phyloP scores from a whole-genome alignment of 2,888 invertebrate species.

The Hyposoter didymator region DNA sequence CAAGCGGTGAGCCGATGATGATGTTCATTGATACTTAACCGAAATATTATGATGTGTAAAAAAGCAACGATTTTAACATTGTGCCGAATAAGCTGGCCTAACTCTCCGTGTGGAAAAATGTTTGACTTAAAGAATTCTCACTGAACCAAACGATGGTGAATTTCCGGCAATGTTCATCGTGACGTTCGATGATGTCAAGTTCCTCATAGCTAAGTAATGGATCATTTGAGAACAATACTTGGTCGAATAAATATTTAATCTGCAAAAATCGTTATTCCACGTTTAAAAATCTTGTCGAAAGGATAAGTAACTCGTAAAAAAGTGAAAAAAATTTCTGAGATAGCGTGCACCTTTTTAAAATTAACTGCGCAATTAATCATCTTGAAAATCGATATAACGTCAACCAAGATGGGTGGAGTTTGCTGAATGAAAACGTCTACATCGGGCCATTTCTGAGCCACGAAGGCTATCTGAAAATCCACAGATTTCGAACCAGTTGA shows the following conservation, averaged over 20 bases:
- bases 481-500: background rate
- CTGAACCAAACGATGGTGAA: conserved; percentile 38
- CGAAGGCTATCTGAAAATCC: conserved; percentile 28
- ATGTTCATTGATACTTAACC: background rate
- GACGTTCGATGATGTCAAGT: conserved; percentile 14
- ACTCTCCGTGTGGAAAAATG: background rate
- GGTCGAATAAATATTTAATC: conserved; percentile 41
- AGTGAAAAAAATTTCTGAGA: background rate
- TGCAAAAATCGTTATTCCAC: conserved; percentile 5
- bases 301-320: background rate
- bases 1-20: background rate
- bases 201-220: conserved; percentile 17
- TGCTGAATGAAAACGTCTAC: conserved; percentile 13
- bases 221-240: conserved; percentile 17
- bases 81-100: background rate
- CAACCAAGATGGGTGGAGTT: conserved; percentile 18
- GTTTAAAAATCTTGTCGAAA: background rate
- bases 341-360: conserved; percentile 20
- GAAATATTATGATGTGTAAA: background rate
- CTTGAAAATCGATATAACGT: conserved; percentile 21
- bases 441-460: conserved; percentile 29
- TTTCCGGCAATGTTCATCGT: conserved; percentile 37
- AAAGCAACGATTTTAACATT: background rate
- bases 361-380: conserved; percentile 42
- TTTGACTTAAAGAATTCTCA: background rate